These are phyloP conservation scores for Sebastes miniatus DNA, from an alignment of 2,797 vertebrate genomes.

Conservation along the genomic window DNA sequence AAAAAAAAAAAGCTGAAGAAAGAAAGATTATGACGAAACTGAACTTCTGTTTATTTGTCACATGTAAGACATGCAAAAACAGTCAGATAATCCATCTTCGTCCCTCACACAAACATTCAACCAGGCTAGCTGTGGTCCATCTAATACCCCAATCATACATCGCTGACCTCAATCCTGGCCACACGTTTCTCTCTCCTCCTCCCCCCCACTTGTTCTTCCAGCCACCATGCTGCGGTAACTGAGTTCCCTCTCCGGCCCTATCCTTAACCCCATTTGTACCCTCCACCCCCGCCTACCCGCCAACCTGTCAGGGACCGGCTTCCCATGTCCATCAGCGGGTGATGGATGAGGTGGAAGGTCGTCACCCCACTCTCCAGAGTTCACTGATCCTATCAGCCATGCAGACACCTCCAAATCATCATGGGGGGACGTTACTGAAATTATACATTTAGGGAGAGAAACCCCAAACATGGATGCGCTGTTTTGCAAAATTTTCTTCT, in stretches of 20 bases:
- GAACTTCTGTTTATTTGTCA: conserved; percentile 27
- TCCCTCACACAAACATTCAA: conserved; percentile 52
- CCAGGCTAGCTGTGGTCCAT: conserved; percentile 39
- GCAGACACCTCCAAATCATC: conserved; percentile 75
- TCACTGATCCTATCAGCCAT: conserved; percentile 80
- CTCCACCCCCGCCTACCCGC: conserved; percentile 51
- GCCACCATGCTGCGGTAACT: conserved; percentile 39
- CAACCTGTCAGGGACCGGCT: conserved; percentile 81
- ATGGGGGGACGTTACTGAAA: conserved; percentile 44
- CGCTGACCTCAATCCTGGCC: conserved; percentile 69
- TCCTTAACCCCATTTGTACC: conserved; percentile 74
- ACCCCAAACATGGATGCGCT: not conserved
- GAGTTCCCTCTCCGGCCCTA: conserved; percentile 46
- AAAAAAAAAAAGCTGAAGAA: not conserved
- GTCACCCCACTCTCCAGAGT: conserved; percentile 80
- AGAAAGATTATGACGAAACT: not conserved
- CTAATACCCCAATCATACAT: conserved; percentile 64
- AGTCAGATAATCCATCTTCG: conserved; percentile 61
- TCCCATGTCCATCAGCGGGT: conserved; percentile 85
- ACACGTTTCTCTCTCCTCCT: conserved; percentile 17
- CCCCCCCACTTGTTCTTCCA: conserved; percentile 18
- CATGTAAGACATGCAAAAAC: conserved; percentile 26
- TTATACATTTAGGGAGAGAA: conserved; percentile 58
- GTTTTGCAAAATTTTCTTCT: conserved; percentile 26
- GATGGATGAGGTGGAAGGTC: conserved; percentile 88